These are phyloP conservation scores for Carcina quercana DNA, from an alignment of 2,888 invertebrate species.

Conservation along the genomic window DNA sequence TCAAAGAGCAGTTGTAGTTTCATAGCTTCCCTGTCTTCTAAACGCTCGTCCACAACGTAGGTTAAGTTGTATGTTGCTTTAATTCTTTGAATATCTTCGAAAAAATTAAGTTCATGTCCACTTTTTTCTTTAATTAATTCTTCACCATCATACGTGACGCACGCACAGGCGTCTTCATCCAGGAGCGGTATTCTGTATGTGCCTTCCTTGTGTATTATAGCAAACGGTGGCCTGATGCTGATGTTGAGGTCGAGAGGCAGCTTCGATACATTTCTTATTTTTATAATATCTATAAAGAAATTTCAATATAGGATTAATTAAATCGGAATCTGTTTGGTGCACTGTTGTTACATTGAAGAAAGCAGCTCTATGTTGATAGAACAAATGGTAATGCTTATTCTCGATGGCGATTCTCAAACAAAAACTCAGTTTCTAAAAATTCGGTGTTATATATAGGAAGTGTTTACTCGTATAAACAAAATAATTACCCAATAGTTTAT, in stretches of 20 bases:
- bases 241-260: constrained; percentile 64
- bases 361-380: too few relatives aligned
- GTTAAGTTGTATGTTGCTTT: constrained; percentile 59
- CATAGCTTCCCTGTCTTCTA: constrained; percentile 61
- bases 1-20: constrained; percentile 62
- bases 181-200: constrained; percentile 46
- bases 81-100: constrained; percentile 59
- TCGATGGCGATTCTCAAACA: too few relatives aligned
- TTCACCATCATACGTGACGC: constrained; percentile 47
- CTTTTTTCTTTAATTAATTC: constrained; percentile 48
- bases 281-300: constrained; percentile 60
- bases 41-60: constrained; percentile 43
- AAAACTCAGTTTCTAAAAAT: too few relatives aligned
- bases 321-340: too few relatives aligned
- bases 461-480: background rate
- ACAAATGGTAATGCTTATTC: too few relatives aligned
- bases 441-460: too few relatives aligned
- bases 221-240: constrained; percentile 65
- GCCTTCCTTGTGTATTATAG: constrained; percentile 46
- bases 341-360: too few relatives aligned
- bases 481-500: constrained; percentile 56
- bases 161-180: constrained; percentile 50
- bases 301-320: background rate
- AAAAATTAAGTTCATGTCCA: constrained; percentile 45
- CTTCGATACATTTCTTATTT: constrained; percentile 70